Percentiles rank a stretch among this genome's conserved stretches.
Evolutionary conservation across 2,888 invertebrate genomes (phyloP).

Genomic region (Gibbula magus): DNA sequence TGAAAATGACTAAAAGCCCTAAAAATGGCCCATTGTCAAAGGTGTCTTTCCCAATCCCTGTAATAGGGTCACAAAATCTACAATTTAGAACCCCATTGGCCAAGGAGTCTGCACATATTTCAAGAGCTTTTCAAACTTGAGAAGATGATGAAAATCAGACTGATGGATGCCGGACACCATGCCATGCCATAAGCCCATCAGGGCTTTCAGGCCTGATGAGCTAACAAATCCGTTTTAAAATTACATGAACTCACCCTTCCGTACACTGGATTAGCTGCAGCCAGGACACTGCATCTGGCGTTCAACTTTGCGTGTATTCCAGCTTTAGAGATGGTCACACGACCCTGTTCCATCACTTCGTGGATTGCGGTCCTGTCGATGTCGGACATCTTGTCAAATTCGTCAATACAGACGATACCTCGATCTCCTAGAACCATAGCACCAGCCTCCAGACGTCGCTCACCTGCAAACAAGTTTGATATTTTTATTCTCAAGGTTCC

Average conservation of each 20-base stretch:
- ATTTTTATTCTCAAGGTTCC: no score
- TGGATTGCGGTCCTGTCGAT: conserved; percentile 99
- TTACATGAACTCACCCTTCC: conserved; percentile 83
- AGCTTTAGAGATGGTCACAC: conserved; percentile 97
- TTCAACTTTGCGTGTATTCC: conserved; percentile 97
- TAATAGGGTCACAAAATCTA: no score
- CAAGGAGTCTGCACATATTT: no score
- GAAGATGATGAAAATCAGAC: no score
- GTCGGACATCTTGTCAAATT: conserved; percentile 99
- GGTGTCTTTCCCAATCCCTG: no score
- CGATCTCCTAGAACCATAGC: conserved; percentile 99
- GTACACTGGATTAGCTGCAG: conserved; percentile 99
- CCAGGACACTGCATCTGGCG: conserved; percentile 96
- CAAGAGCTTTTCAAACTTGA: no score
- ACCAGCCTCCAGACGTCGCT: conserved; percentile 91
- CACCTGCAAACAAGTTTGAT: conserved; percentile 66
- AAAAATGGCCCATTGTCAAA: no score
- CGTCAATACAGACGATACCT: conserved; percentile 97
- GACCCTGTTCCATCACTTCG: conserved; percentile 99
- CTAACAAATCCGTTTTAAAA: neutral
- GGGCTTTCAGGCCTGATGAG: neutral
- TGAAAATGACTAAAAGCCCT: no score
- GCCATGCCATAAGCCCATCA: neutral
- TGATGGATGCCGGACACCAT: no score
- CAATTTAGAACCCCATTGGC: no score